Conservation (phyloP, 2,113 vertebrate genomes). For the Chauna torquata region DNA sequence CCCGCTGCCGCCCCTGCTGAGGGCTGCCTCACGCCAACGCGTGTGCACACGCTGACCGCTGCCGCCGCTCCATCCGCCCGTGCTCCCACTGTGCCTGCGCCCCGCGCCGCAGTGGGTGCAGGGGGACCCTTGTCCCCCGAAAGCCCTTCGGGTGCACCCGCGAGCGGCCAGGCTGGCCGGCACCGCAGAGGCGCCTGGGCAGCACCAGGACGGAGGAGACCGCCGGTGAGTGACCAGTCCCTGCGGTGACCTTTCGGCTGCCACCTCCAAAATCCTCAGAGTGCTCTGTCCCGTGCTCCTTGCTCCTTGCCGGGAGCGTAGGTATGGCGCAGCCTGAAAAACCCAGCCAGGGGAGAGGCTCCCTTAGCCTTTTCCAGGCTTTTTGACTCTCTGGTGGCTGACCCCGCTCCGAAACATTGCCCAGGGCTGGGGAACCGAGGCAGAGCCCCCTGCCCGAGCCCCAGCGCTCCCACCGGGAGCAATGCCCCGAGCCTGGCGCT, state of each 20-base stretch:
- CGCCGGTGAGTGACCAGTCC: neutral
- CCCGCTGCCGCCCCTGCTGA: neutral
- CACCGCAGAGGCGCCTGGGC: fast-evolving
- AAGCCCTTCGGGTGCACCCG: neutral
- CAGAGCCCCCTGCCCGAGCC: neutral
- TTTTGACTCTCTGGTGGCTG: neutral
- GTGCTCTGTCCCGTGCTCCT: neutral
- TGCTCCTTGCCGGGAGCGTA: neutral
- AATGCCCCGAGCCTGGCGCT: neutral
- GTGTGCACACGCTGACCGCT: neutral
- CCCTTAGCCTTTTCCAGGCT: neutral
- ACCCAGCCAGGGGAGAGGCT: neutral
- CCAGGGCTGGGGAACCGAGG: neutral
- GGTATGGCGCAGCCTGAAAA: neutral
- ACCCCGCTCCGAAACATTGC: fast-evolving
- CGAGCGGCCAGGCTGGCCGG: neutral
- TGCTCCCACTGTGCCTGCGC: neutral
- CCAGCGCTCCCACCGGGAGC: neutral
- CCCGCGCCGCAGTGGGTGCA: fast-evolving
- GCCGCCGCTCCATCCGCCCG: neutral
- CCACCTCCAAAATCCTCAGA: neutral
- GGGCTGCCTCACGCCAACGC: neutral
- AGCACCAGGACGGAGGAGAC: neutral
- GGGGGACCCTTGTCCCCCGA: neutral
- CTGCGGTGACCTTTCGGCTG: neutral